Conservation (phyloP, 1,140 invertebrate genomes). For the Leptonema lineaticorne region DNA sequence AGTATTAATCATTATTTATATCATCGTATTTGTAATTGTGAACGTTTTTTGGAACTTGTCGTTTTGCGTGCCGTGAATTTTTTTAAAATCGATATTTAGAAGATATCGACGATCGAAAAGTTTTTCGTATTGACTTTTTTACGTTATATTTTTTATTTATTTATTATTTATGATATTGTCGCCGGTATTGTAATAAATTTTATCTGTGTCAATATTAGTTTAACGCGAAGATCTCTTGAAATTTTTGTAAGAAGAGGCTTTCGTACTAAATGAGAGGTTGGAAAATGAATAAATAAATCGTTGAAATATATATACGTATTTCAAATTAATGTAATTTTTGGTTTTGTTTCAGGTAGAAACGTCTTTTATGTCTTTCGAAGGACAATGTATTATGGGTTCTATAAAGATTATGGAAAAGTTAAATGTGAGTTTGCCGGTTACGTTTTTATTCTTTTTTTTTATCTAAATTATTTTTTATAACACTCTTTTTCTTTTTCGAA, state of each 20-base stretch:
- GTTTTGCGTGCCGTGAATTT: too few species aligned
- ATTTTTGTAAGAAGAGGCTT: too few species aligned
- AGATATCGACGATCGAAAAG: too few species aligned
- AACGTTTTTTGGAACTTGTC: too few species aligned
- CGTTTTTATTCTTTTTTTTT: too few species aligned
- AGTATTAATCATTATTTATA: too few species aligned
- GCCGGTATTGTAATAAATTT: background rate
- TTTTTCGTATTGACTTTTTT: too few species aligned
- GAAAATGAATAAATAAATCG: too few species aligned
- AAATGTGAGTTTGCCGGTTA: slow-evolving; percentile 73
- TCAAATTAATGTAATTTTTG: slow-evolving; percentile 15
- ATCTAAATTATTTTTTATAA: slow-evolving; percentile 45
- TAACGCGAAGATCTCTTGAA: background rate
- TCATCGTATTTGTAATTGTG: too few species aligned
- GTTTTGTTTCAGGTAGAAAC: slow-evolving; percentile 71
- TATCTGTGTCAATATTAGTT: background rate
- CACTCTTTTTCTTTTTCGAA: background rate
- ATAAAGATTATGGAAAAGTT: slow-evolving; percentile 94
- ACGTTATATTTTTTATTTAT: too few species aligned
- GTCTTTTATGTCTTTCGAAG: slow-evolving; percentile 96
- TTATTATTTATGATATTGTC: background rate
- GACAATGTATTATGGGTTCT: slow-evolving; percentile 85
- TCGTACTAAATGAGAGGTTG: too few species aligned
- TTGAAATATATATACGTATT: slow-evolving; percentile 32
- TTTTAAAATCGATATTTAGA: too few species aligned